Conservation (phyloP, 2,888 invertebrate species). For the Melanostoma scalare region DNA sequence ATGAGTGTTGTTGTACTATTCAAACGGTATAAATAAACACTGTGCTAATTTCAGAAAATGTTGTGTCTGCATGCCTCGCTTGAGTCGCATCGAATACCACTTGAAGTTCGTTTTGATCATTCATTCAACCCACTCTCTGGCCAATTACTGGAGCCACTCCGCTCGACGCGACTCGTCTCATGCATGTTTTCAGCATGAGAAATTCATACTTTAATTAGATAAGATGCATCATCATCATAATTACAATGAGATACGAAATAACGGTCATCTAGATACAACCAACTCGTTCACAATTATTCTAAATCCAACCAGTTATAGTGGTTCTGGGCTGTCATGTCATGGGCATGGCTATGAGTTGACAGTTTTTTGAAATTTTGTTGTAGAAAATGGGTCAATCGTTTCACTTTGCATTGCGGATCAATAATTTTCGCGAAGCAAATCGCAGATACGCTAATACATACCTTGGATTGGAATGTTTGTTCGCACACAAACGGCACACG, state of each 20-base stretch:
- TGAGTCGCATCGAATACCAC: constrained; percentile 7
- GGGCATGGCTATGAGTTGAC: constrained; percentile 40
- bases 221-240: constrained; percentile 21
- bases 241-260: constrained; percentile 27
- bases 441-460: constrained; percentile 61
- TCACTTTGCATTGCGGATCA: constrained; percentile 60
- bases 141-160: constrained; percentile 42
- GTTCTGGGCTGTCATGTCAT: constrained; percentile 11
- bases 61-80: constrained; percentile 43
- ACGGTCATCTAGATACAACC: constrained; percentile 54
- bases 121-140: constrained; percentile 49
- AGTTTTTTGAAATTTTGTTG: constrained; percentile 15
- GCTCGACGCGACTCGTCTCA: neutral
- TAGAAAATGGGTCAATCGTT: constrained; percentile 66
- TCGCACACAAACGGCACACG: constrained; percentile 7
- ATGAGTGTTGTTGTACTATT: constrained; percentile 52
- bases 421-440: constrained; percentile 28
- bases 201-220: constrained; percentile 34
- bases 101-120: constrained; percentile 35
- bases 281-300: constrained; percentile 9
- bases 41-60: constrained; percentile 58
- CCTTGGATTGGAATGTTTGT: constrained; percentile 61
- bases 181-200: constrained; percentile 52
- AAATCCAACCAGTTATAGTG: constrained; percentile 11
- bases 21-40: constrained; percentile 61